Evolutionary conservation across 2,113 vertebrate genomes (phyloP).

Genomic region (Megaptera novaeangliae): DNA sequence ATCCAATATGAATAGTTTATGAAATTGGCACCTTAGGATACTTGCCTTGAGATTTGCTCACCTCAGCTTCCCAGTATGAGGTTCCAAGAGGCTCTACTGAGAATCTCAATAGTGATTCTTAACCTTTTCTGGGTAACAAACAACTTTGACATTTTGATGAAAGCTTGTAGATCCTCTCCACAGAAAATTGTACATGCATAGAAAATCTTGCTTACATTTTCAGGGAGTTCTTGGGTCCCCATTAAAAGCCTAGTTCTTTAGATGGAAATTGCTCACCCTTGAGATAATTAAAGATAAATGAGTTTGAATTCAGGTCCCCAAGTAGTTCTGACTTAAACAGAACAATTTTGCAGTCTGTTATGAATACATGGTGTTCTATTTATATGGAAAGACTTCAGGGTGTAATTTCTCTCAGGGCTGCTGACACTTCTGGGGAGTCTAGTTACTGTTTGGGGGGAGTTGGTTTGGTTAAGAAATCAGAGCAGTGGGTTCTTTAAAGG

Average conservation of each 20-base stretch:
- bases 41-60: background rate
- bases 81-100: background rate
- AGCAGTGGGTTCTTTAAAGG: slow-evolving; percentile 11
- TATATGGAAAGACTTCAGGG: slow-evolving; percentile 44
- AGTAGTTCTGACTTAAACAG: slow-evolving; percentile 40
- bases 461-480: slow-evolving; percentile 42
- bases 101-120: slow-evolving; percentile 8
- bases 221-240: background rate
- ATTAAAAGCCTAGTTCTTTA: background rate
- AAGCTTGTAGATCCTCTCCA: background rate
- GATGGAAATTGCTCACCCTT: slow-evolving; percentile 5
- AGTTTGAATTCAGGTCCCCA: slow-evolving; percentile 38
- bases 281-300: slow-evolving; percentile 34
- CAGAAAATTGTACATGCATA: background rate
- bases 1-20: background rate
- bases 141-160: slow-evolving; percentile 27
- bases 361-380: slow-evolving; percentile 53
- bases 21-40: background rate
- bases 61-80: background rate
- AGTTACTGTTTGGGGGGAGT: slow-evolving; percentile 53
- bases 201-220: slow-evolving; percentile 12
- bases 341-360: slow-evolving; percentile 30
- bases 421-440: slow-evolving; percentile 54
- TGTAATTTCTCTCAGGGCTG: slow-evolving; percentile 52
- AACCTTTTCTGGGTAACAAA: slow-evolving; percentile 16